Percentiles rank a stretch among this genome's conserved stretches.
Conservation (phyloP, 2,797 vertebrate genomes). For the Hippopotamyrus pictus region DNA sequence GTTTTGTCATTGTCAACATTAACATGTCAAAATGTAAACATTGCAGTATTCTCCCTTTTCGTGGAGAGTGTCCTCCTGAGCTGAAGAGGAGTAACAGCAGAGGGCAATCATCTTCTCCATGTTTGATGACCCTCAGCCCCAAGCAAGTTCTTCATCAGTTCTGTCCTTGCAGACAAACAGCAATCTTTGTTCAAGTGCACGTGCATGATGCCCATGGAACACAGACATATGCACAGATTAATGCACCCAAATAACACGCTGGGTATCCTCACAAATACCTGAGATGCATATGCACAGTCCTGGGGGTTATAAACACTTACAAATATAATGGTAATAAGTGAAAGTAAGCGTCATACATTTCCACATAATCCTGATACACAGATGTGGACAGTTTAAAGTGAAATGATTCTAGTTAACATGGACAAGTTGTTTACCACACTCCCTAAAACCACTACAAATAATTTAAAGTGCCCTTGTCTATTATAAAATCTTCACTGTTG, state of each 20-base stretch:
- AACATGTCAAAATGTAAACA: slow-evolving; percentile 16
- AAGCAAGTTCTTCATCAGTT: neutral
- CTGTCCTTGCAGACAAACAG: neutral
- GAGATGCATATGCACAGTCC: neutral
- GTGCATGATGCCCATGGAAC: neutral
- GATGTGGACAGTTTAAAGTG: neutral
- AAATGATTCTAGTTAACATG: neutral
- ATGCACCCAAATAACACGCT: neutral
- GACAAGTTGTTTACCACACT: neutral
- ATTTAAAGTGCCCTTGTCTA: neutral
- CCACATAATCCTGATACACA: neutral
- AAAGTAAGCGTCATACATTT: neutral
- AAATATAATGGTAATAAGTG: neutral
- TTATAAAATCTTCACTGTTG: neutral
- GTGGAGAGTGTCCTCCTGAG: neutral
- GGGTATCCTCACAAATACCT: neutral
- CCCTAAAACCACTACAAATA: neutral
- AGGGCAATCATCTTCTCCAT: neutral
- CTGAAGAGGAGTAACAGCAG: neutral
- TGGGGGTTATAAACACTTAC: neutral
- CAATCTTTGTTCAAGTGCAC: neutral
- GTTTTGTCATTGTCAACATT: neutral
- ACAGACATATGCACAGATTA: neutral
- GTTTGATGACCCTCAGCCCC: neutral
- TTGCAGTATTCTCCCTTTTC: slow-evolving; percentile 1